These are phyloP conservation scores for Drosophila erecta DNA, from an alignment of 1,140 invertebrate species.

Conservation along the genomic window DNA sequence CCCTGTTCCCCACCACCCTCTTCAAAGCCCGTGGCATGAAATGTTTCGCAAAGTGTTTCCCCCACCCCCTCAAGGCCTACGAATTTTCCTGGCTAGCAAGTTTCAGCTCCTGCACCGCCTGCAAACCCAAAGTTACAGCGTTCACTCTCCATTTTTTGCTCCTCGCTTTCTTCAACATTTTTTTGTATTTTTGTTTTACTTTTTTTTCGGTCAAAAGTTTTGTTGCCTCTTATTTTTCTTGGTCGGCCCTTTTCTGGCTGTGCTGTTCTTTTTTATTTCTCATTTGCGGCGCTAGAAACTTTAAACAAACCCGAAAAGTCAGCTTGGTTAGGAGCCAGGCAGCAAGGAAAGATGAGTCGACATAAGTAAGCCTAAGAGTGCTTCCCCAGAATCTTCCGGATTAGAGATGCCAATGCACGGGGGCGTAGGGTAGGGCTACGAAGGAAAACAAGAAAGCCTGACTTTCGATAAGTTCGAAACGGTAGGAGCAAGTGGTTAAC, in stretches of 20 bases:
- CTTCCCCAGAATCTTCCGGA: slow-evolving; percentile 47
- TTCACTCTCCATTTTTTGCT: slow-evolving; percentile 38
- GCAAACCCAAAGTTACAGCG: slow-evolving; percentile 67
- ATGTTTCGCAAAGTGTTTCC: slow-evolving; percentile 57
- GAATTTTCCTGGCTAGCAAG: slow-evolving; percentile 46
- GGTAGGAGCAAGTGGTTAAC: slow-evolving; percentile 43
- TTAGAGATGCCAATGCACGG: slow-evolving; percentile 18
- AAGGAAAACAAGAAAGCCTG: slow-evolving; percentile 4
- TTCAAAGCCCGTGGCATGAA: neutral
- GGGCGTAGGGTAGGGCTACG: no score
- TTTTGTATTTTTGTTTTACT: neutral
- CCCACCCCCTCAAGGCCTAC: slow-evolving; percentile 19
- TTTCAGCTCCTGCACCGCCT: slow-evolving; percentile 32
- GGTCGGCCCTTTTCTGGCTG: slow-evolving; percentile 21
- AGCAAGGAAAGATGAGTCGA: slow-evolving; percentile 42
- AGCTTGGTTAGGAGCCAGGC: slow-evolving; percentile 17
- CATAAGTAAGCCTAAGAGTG: slow-evolving; percentile 77
- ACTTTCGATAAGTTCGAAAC: slow-evolving; percentile 40
- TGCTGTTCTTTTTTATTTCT: slow-evolving; percentile 29
- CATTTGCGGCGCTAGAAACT: slow-evolving; percentile 49
- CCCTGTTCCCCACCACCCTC: slow-evolving; percentile 12
- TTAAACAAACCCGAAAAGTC: slow-evolving; percentile 69
- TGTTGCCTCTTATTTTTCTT: slow-evolving; percentile 68
- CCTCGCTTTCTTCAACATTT: slow-evolving; percentile 18
- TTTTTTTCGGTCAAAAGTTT: slow-evolving; percentile 53